These are phyloP conservation scores for Marcusenius ussheri DNA, from an alignment of 2,113 vertebrate species.

Conservation along the genomic window DNA sequence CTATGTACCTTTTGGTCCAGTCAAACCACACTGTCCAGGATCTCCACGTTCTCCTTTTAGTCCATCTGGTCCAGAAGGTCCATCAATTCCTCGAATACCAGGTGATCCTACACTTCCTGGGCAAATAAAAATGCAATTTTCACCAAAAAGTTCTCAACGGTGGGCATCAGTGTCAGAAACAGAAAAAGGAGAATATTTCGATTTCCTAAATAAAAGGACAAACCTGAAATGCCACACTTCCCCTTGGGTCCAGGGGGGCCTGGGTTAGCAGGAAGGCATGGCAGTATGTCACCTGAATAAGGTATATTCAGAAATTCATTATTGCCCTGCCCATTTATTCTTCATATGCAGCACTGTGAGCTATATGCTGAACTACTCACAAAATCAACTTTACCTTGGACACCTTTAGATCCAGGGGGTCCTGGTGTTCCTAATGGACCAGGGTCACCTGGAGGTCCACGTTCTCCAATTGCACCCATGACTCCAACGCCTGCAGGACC, in stretches of 20 bases:
- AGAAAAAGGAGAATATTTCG: background rate
- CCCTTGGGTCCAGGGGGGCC: constrained; percentile 49
- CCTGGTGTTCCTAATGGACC: constrained; percentile 67
- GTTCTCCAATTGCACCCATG: constrained; percentile 64
- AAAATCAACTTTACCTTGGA: constrained; percentile 52
- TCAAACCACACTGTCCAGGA: constrained; percentile 29
- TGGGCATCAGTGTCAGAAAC: background rate
- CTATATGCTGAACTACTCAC: background rate
- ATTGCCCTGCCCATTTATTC: background rate
- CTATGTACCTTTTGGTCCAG: constrained; percentile 45
- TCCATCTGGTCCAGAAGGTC: constrained; percentile 47
- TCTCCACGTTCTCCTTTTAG: constrained; percentile 51
- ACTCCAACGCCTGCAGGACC: constrained; percentile 64
- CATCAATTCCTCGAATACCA: constrained; percentile 43
- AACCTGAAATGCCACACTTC: constrained; percentile 47
- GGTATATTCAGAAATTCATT: background rate
- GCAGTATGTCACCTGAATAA: constrained; percentile 46
- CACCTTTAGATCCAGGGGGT: constrained; percentile 60
- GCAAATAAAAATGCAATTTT: background rate
- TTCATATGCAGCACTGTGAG: background rate
- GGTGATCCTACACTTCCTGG: constrained; percentile 8
- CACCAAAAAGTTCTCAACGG: background rate
- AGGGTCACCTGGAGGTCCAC: constrained; percentile 63
- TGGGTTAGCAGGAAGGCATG: constrained; percentile 34
- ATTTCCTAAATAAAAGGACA: background rate